A percentile compares a stretch with the other conserved stretches of the same genome.
Evolutionary conservation across 2,113 vertebrate species (phyloP).

Genomic region (Lucifuga dentata): DNA sequence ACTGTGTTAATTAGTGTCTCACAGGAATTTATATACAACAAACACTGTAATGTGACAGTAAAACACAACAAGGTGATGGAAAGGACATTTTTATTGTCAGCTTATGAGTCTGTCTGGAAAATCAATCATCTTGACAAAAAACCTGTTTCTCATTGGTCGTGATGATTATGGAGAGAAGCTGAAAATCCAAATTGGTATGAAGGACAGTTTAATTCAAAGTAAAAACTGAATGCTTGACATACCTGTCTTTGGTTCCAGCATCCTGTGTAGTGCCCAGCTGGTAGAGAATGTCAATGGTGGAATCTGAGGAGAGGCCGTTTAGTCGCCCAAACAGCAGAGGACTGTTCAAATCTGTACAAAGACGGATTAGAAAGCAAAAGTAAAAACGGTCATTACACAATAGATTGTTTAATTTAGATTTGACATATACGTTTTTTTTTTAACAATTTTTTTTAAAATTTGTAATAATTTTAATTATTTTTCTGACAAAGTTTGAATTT

Average conservation of each 20-base stretch:
- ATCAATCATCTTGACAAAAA: conserved; percentile 39
- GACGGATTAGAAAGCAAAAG: conserved; percentile 10
- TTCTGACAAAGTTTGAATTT: too few species aligned
- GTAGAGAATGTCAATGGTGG: conserved; percentile 98
- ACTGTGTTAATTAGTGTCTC: background rate
- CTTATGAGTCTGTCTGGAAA: conserved; percentile 19
- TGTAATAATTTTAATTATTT: too few species aligned
- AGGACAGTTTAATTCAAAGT: background rate
- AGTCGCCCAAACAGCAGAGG: conserved; percentile 97
- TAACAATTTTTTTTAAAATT: too few species aligned
- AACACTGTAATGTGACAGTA: conserved; percentile 14
- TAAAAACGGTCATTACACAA: background rate
- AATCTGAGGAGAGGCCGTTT: conserved; percentile 98
- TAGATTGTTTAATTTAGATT: too few species aligned
- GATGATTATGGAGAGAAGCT: background rate
- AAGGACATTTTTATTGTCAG: conserved; percentile 50
- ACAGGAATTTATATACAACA: conserved; percentile 33
- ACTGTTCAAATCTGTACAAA: conserved; percentile 92
- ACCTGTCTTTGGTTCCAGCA: conserved; percentile 97
- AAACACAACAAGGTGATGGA: conserved; percentile 30
- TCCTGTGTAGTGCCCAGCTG: conserved; percentile 98
- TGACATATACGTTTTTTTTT: too few species aligned
- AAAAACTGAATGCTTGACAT: conserved; percentile 15
- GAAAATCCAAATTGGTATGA: too few species aligned
- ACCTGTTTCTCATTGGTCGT: background rate